Evolutionary conservation across 2,888 invertebrate genomes (phyloP).

Genomic region (Theodoxus fluviatilis): DNA sequence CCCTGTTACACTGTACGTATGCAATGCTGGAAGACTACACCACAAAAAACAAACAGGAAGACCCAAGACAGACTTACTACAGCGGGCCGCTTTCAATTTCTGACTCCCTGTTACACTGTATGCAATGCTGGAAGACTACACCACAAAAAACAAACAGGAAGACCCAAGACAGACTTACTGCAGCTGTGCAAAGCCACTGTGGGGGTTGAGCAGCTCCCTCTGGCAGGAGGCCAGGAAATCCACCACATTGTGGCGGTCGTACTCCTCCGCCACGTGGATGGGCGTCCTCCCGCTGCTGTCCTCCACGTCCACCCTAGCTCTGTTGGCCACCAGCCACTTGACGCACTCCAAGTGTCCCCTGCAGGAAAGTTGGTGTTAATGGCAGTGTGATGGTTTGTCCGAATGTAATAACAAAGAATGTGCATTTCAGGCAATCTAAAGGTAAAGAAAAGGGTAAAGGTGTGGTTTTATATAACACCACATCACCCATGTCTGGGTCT

Average conservation of each 20-base stretch:
- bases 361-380: slow-evolving; percentile 24
- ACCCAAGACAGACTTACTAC: too few relatives aligned
- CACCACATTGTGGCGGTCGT: slow-evolving; percentile 47
- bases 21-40: too few relatives aligned
- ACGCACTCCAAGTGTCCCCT: slow-evolving; percentile 59
- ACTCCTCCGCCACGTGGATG: slow-evolving; percentile 49
- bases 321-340: slow-evolving; percentile 60
- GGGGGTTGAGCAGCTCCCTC: slow-evolving; percentile 45
- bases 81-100: too few relatives aligned
- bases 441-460: neutral
- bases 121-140: too few relatives aligned
- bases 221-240: slow-evolving; percentile 49
- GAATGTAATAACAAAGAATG: neutral
- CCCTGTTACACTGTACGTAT: too few relatives aligned
- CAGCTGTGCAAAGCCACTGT: slow-evolving; percentile 47
- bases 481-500: too few relatives aligned
- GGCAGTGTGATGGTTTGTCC: too few relatives aligned
- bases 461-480: neutral
- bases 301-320: slow-evolving; percentile 43
- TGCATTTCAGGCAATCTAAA: neutral
- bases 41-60: too few relatives aligned
- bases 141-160: neutral
- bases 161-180: slow-evolving; percentile 10
- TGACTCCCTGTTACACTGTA: too few relatives aligned
- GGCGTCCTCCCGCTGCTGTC: slow-evolving; percentile 54